A percentile compares a stretch with the other conserved stretches of the same genome.
These are phyloP conservation scores for Trichogramma dendrolimi DNA, from an alignment of 2,888 invertebrate species.

Conservation along the genomic window DNA sequence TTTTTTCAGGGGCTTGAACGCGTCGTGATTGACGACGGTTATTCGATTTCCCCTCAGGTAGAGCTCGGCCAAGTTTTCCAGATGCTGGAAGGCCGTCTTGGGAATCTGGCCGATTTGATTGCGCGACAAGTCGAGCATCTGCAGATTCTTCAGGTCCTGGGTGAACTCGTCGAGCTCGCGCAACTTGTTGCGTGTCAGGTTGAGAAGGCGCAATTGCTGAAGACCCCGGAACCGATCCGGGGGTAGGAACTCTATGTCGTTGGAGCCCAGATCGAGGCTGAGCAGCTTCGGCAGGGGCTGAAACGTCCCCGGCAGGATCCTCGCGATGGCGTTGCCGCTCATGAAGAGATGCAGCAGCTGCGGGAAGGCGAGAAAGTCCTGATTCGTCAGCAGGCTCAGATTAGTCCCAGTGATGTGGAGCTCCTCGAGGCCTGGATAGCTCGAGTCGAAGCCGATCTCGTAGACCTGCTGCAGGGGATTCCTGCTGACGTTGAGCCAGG, in stretches of 20 bases:
- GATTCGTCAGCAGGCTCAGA: slow-evolving; percentile 75
- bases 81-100: slow-evolving; percentile 71
- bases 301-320: slow-evolving; percentile 82
- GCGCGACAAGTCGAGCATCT: slow-evolving; percentile 75
- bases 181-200: slow-evolving; percentile 78
- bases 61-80: slow-evolving; percentile 73
- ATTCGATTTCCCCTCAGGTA: slow-evolving; percentile 80
- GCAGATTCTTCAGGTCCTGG: slow-evolving; percentile 69
- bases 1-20: slow-evolving; percentile 73
- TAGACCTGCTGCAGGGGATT: slow-evolving; percentile 76
- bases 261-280: slow-evolving; percentile 75
- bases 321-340: slow-evolving; percentile 68
- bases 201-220: slow-evolving; percentile 67
- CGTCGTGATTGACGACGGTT: slow-evolving; percentile 70
- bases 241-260: slow-evolving; percentile 77
- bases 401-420: slow-evolving; percentile 76
- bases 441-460: slow-evolving; percentile 64
- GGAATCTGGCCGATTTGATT: slow-evolving; percentile 77
- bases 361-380: slow-evolving; percentile 81
- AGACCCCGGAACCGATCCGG: slow-evolving; percentile 80
- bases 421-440: slow-evolving; percentile 76
- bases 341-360: slow-evolving; percentile 71
- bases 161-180: slow-evolving; percentile 80
- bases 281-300: slow-evolving; percentile 70
- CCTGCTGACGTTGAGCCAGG: slow-evolving; percentile 75